Evolutionary conservation across 2,113 vertebrate species (phyloP), one percentile per base, ranked within the genome.

Genomic region (Puffinus mauretanicus): DNA sequence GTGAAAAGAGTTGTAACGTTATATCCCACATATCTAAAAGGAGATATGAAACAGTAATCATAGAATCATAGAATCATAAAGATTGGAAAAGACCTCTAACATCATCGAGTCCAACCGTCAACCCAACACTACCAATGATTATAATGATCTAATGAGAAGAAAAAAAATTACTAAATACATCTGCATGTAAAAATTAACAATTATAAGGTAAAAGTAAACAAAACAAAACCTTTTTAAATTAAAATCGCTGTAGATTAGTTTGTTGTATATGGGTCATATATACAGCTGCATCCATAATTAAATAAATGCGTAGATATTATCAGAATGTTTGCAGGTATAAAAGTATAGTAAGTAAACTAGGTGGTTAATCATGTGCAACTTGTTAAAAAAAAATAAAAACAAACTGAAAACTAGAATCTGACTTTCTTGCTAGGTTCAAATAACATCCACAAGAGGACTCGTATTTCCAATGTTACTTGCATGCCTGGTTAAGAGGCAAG

Each of bases 11-110:
- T 92, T 87, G 71, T 77, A 82, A 69, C 70, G 12, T 88, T 90
- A 70, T 81, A 70, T 71, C 42, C 15, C 47, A 27, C 26, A 8
- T 71, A 55, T 15, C 71, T 92, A 86, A 95, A 97, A 97, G 94
- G 94, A 97, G 95, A 92, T 97, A 95, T 82, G 40, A 92, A 97
- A 96, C 82, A 97, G 70, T 90, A 79, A 38, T 38, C 36, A 38
- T 38, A 38, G 36, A 79, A 38, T 38, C 36, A 38, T 38, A 38
- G 36, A 38, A 38, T 38, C 36, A 38, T 38, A 8, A 38, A 38
- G 36, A 38, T 38, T 38, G 36, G 36, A 38, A 38, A 38, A 38
- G 36, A 38, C 36, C 36, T 38, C 36, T 38, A 38, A 38, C 7
- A 38, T 38, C 36, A 38, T 38, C 36, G 36, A 38, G 36, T 38